Evolutionary conservation across 1,140 invertebrate species (phyloP).

Genomic region (Lasaia peninsularis): DNA sequence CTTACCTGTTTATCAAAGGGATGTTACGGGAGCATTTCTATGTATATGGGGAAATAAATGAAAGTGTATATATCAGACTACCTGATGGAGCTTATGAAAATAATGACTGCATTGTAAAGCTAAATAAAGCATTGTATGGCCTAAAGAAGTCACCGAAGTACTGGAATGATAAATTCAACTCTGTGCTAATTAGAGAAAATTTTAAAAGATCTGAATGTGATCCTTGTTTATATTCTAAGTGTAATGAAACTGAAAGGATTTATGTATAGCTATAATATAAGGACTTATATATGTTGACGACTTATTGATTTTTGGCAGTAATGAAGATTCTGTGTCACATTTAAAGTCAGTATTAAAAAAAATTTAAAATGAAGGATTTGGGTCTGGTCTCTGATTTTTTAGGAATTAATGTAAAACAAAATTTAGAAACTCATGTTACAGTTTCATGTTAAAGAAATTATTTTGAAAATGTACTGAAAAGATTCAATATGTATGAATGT

Average conservation of each 20-base stretch:
- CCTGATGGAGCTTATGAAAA: slow-evolving; percentile 30
- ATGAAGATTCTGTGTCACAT: slow-evolving; percentile 20
- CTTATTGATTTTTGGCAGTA: slow-evolving; percentile 38
- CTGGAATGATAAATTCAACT: slow-evolving; percentile 41
- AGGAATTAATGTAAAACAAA: too few relatives aligned
- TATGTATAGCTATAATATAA: slow-evolving; percentile 23
- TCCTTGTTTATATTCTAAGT: slow-evolving; percentile 36
- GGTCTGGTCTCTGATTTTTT: too few relatives aligned
- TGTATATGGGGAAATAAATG: slow-evolving; percentile 35
- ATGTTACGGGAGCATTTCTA: slow-evolving; percentile 24
- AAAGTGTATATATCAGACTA: slow-evolving; percentile 30
- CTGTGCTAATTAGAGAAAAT: slow-evolving; percentile 28
- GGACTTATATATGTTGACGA: slow-evolving; percentile 59
- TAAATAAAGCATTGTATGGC: slow-evolving; percentile 39
- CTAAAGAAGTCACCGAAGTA: slow-evolving; percentile 36
- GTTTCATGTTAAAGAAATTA: too few relatives aligned
- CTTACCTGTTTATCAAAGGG: slow-evolving; percentile 38
- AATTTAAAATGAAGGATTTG: too few relatives aligned
- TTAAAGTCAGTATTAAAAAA: too few relatives aligned
- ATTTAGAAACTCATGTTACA: too few relatives aligned
- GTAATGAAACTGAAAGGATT: slow-evolving; percentile 11
- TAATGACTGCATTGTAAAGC: slow-evolving; percentile 32
- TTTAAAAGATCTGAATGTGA: slow-evolving; percentile 35
- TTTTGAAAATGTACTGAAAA: too few relatives aligned
- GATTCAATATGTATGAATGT: too few relatives aligned